Percentiles rank a stretch among this genome's conserved stretches.
These are phyloP conservation scores for Oryzaephilus surinamensis DNA, from an alignment of 1,140 invertebrate genomes.

Conservation along the genomic window DNA sequence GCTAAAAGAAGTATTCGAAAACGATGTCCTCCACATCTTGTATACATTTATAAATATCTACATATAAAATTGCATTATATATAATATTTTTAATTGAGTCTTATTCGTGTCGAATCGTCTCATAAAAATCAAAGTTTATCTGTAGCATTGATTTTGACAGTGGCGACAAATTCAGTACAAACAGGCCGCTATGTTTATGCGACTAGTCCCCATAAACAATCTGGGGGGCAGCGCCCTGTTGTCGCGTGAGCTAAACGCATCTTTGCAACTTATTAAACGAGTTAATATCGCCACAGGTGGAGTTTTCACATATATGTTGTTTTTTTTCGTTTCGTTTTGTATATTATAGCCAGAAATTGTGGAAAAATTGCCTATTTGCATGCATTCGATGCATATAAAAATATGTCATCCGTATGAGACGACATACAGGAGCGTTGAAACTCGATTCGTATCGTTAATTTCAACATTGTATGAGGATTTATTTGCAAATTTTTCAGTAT, in stretches of 20 bases:
- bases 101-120: slow-evolving; percentile 13
- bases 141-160: slow-evolving; percentile 27
- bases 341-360: too few species aligned
- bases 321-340: too few species aligned
- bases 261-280: slow-evolving; percentile 9
- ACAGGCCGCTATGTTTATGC: slow-evolving; percentile 22
- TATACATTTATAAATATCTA: too few species aligned
- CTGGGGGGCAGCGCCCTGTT: slow-evolving; percentile 18
- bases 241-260: slow-evolving; percentile 24
- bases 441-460: too few species aligned
- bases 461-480: too few species aligned
- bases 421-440: too few species aligned
- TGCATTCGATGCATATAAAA: too few species aligned
- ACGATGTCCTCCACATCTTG: slow-evolving; percentile 1
- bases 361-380: too few species aligned
- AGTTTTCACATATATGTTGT: slow-evolving; percentile 4
- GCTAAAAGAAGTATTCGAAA: background rate
- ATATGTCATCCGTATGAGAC: too few species aligned
- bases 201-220: slow-evolving; percentile 19
- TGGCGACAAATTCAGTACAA: slow-evolving; percentile 30
- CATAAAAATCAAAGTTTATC: slow-evolving; percentile 27
- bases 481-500: too few species aligned
- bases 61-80: too few species aligned
- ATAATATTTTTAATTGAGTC: slow-evolving; percentile 27
- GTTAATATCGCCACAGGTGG: slow-evolving; percentile 14